A percentile compares a stretch with the other conserved stretches of the same genome.
phyloP scores from a whole-genome alignment of 2,888 invertebrate species.

The Lasioglossum malachurum region DNA sequence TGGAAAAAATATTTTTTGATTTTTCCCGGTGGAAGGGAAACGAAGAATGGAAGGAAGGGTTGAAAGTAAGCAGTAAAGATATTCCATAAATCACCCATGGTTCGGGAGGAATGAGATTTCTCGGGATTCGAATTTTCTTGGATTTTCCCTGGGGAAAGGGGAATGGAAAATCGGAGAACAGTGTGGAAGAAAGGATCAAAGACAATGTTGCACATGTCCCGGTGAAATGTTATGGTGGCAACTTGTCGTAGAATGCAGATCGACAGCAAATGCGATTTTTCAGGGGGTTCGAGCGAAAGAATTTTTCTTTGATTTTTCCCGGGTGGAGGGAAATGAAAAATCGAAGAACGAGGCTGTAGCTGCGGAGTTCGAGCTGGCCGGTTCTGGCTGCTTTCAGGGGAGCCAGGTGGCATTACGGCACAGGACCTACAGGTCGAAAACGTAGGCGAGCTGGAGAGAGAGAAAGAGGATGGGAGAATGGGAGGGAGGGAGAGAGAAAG shows the following conservation, averaged over 20 bases:
- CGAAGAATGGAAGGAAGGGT: background rate
- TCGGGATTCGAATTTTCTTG: background rate
- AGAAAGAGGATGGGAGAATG: background rate
- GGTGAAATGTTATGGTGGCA: background rate
- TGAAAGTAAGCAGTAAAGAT: too few species aligned
- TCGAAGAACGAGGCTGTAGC: background rate
- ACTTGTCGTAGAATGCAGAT: background rate
- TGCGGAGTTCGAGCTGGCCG: background rate
- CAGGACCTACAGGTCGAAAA: constrained; percentile 54
- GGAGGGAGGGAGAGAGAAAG: background rate
- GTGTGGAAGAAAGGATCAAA: background rate
- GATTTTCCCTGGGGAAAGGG: background rate
- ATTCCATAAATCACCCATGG: background rate
- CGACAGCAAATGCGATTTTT: background rate
- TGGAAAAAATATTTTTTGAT: too few species aligned
- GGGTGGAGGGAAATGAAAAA: background rate
- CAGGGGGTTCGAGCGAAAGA: background rate
- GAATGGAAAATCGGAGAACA: background rate
- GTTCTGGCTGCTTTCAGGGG: constrained; percentile 3
- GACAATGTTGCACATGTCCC: background rate
- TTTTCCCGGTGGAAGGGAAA: background rate
- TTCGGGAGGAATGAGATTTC: background rate
- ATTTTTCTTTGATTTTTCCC: background rate
- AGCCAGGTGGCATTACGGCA: constrained; percentile 43
- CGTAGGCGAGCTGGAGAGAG: constrained; percentile 15